These are phyloP conservation scores for Aradophagus sp. DNA, from an alignment of 1,140 invertebrate species.

Conservation along the genomic window DNA sequence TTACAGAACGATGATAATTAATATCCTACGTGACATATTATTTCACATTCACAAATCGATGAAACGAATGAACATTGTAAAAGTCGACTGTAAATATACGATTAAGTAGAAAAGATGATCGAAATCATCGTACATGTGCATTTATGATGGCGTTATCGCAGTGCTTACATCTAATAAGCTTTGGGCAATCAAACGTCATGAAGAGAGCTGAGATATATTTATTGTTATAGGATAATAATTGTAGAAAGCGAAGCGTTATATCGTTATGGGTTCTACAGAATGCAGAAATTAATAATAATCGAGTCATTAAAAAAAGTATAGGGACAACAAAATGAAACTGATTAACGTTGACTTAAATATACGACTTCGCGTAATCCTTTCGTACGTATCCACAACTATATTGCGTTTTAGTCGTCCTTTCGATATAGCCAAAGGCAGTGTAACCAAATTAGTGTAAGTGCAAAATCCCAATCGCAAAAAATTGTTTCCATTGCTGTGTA, in stretches of 20 bases:
- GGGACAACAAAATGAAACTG: too few species aligned
- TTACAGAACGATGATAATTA: too few species aligned
- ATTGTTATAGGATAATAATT: conserved; percentile 59
- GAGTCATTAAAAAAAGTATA: too few species aligned
- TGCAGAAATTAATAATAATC: not conserved
- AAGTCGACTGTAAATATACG: conserved; percentile 49
- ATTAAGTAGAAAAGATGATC: conserved; percentile 45
- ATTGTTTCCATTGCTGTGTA: conserved; percentile 4
- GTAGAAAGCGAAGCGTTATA: conserved; percentile 43
- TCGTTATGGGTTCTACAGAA: conserved; percentile 42
- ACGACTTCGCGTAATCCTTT: conserved; percentile 16
- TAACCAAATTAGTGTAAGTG: conserved; percentile 8
- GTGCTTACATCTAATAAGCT: conserved; percentile 41
- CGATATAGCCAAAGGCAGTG: conserved; percentile 26
- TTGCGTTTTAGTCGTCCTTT: conserved; percentile 9
- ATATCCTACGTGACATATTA: conserved; percentile 38
- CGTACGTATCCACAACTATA: conserved; percentile 32
- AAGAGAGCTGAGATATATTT: conserved; percentile 68
- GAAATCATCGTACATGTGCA: conserved; percentile 60
- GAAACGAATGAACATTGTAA: conserved; percentile 43
- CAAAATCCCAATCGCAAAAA: conserved; percentile 2
- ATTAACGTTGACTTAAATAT: conserved; percentile 4
- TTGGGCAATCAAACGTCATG: conserved; percentile 51
- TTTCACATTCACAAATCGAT: conserved; percentile 40
- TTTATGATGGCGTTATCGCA: conserved; percentile 64